Evolutionary conservation across 2,113 vertebrate species (phyloP).

Genomic region (Amia ocellicauda): DNA sequence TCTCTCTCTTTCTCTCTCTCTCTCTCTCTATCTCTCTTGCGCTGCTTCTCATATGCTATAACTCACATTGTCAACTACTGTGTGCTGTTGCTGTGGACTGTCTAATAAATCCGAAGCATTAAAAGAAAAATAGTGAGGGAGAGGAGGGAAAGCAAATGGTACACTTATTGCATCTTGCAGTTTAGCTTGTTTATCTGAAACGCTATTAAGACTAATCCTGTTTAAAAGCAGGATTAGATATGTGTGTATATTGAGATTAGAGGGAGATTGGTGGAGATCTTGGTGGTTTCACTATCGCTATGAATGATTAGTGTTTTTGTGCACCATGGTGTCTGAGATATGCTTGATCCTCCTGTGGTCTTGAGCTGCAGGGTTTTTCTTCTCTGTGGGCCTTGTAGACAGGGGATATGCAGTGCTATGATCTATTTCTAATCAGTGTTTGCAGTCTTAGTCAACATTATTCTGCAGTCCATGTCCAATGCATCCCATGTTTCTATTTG

Average conservation of each 20-base stretch:
- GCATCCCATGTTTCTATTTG: too few relatives aligned
- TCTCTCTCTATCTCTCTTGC: conserved; percentile 40
- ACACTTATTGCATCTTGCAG: neutral
- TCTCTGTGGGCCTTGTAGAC: too few relatives aligned
- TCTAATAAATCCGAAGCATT: conserved; percentile 41
- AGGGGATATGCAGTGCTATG: too few relatives aligned
- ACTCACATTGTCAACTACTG: conserved; percentile 48
- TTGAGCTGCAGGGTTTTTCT: too few relatives aligned
- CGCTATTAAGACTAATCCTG: neutral
- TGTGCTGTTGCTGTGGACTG: conserved; percentile 47
- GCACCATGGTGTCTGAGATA: too few relatives aligned
- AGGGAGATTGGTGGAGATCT: too few relatives aligned
- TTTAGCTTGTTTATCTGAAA: neutral
- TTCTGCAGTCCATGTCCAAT: too few relatives aligned
- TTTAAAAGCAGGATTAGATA: neutral
- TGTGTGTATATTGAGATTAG: conserved; percentile 1
- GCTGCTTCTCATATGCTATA: conserved; percentile 34
- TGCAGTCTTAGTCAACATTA: too few relatives aligned
- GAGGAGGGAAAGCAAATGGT: neutral
- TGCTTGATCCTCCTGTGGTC: too few relatives aligned
- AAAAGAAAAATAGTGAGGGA: conserved; percentile 20
- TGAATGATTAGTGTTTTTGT: too few relatives aligned
- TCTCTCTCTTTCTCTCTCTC: conserved; percentile 15
- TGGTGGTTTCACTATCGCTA: too few relatives aligned
- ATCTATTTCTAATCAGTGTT: too few relatives aligned